phyloP scores from a whole-genome alignment of 2,888 invertebrate species.

The Ditula angustiorana region DNA sequence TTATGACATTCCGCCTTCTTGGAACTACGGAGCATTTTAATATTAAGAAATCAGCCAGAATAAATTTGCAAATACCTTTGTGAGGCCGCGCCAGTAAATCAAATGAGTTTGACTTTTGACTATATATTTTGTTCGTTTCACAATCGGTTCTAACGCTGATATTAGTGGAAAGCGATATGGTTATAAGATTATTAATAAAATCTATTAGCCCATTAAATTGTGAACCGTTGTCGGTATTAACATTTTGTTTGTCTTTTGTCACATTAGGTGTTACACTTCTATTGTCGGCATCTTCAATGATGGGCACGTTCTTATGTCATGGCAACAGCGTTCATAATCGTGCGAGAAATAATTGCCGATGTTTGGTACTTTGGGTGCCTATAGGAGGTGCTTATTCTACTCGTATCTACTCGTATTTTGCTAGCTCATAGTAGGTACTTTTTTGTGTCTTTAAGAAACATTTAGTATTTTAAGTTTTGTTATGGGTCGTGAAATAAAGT shows the following conservation, averaged over 20 bases:
- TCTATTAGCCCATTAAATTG: background rate
- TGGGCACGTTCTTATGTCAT: too few species aligned
- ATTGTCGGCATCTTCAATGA: too few species aligned
- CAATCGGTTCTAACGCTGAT: constrained; percentile 19
- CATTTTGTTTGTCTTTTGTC: background rate
- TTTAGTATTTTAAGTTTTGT: too few species aligned
- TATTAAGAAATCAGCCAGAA: constrained; percentile 51
- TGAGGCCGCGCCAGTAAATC: constrained; percentile 46
- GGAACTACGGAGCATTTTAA: constrained; percentile 52
- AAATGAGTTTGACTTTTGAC: constrained; percentile 49
- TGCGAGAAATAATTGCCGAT: too few species aligned
- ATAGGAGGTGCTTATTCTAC: too few species aligned
- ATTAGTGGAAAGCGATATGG: background rate
- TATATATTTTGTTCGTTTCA: constrained; percentile 41
- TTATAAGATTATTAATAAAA: background rate
- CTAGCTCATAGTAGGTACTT: too few species aligned
- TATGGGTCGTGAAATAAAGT: too few species aligned
- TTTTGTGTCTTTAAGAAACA: too few species aligned
- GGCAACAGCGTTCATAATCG: too few species aligned
- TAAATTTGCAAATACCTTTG: constrained; percentile 56
- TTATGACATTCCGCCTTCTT: constrained; percentile 67
- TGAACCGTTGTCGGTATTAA: background rate
- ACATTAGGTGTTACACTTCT: too few species aligned
- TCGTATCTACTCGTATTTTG: too few species aligned
- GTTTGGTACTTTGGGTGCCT: too few species aligned